These are phyloP conservation scores for Rousettus leschenaultii DNA, from an alignment of 2,113 vertebrate genomes.

Conservation along the genomic window DNA sequence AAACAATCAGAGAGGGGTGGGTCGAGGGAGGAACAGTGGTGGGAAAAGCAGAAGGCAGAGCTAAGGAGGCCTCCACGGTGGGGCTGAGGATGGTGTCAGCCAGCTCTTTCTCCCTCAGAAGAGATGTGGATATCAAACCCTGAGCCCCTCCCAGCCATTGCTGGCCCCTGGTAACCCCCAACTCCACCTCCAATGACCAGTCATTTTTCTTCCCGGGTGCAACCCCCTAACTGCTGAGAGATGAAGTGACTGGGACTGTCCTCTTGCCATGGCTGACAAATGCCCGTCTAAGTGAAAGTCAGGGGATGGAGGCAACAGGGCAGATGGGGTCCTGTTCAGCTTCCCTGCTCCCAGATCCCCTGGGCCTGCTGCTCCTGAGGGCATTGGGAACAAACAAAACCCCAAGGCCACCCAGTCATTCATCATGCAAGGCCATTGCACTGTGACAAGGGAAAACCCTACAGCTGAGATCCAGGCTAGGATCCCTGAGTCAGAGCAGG, in stretches of 20 bases:
- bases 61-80: neutral
- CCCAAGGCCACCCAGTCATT: conserved; percentile 74
- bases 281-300: conserved; percentile 76
- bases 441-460: conserved; percentile 12
- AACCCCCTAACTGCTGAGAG: conserved; percentile 79
- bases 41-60: neutral
- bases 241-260: conserved; percentile 81
- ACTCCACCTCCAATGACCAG: neutral
- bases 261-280: conserved; percentile 81
- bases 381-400: conserved; percentile 79
- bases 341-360: conserved; percentile 72
- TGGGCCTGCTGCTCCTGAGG: conserved; percentile 66
- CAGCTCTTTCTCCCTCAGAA: neutral
- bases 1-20: neutral
- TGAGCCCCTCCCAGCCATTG: neutral
- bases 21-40: no score
- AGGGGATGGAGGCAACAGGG: conserved; percentile 42
- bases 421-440: conserved; percentile 67
- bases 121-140: neutral
- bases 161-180: neutral
- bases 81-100: neutral
- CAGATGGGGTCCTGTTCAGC: conserved; percentile 79
- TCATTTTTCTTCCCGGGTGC: neutral
- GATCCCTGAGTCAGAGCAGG: neutral
- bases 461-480: neutral